A percentile compares a stretch with the other conserved stretches of the same genome.
Evolutionary conservation across 2,888 invertebrate species (phyloP).

Genomic region (Epistrophella euchroma): DNA sequence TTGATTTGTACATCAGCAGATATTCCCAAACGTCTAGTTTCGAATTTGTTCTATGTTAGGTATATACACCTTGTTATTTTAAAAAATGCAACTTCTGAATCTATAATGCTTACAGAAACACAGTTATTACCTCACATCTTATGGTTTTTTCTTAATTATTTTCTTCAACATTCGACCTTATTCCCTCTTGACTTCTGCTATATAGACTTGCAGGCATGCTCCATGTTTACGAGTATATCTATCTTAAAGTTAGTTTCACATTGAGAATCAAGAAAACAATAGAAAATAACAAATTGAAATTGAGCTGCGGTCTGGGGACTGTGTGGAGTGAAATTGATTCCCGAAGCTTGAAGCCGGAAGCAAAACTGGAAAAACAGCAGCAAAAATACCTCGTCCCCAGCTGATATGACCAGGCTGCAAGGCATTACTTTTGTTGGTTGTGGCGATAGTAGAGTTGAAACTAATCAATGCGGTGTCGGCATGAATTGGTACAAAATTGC

Average conservation of each 20-base stretch:
- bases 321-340: constrained; percentile 46
- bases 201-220: not conserved
- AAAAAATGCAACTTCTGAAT: not conserved
- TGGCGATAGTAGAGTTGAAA: constrained; percentile 24
- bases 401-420: not conserved
- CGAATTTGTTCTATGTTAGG: no score
- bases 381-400: constrained; percentile 8
- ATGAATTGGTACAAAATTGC: constrained; percentile 77
- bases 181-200: not conserved
- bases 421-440: constrained; percentile 1
- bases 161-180: constrained; percentile 18
- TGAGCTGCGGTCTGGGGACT: constrained; percentile 48
- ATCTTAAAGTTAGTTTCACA: constrained; percentile 41
- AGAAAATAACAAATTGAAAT: constrained; percentile 61
- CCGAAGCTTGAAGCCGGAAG: constrained; percentile 13
- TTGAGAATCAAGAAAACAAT: constrained; percentile 36
- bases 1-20: not conserved
- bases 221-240: not conserved
- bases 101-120: not conserved
- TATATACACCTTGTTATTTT: no score
- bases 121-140: not conserved
- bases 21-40: not conserved
- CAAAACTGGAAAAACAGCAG: constrained; percentile 5
- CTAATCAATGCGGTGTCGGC: constrained; percentile 75
- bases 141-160: constrained; percentile 24